Base-by-base conservation (phyloP, 2,888 invertebrate genomes). In the Adela reaumurella region DNA sequence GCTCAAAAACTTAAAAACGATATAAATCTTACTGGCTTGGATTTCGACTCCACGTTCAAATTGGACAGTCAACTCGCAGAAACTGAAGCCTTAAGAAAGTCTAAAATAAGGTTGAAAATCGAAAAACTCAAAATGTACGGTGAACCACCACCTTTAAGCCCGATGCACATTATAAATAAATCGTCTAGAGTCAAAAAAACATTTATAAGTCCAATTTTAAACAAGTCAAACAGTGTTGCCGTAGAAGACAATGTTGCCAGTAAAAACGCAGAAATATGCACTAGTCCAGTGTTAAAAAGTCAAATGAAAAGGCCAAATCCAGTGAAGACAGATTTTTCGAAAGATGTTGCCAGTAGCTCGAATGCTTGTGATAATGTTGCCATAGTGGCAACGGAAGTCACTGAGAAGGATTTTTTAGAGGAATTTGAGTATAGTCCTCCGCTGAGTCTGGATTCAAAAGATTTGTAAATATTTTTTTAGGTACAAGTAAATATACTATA, bases 101-200 rank as follows among this genome's bases (percentile, higher is more conserved):
- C 60, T 20, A 63, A 62, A 49, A 61, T 72, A 0, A 63, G 67
- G 11, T 70, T 71, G 49, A 79, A 74, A 56, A 70, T 84, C 5
- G 74, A 78, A 1, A 81, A 65, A 60, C 59, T 85, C 47, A 71
- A 71, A 62, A 67, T 66, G 58, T 83, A 83, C 45, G 83, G 81
- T 0, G 77, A 81, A 58, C 79, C 84, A 1, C 82, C 83, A 0
- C 71, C 80, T 1, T 58, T 84, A n/a, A 73, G 76, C n/a, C 70
- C 78, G 0, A 67, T 83, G 17, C 63, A 68, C 52, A 67, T 78
- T 4, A 62, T 68, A 50, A 72, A 77, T 49, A 67, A 59, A 53
- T 68, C 70, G 1, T 67, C 60, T 59, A 62, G 64, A 42, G 67
- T 73, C 1, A 57, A 67, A 1, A 70, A 59, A 43, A 66, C 70